phyloP scores from a whole-genome alignment of 2,888 invertebrate genomes.

The Phengaris alcon region DNA sequence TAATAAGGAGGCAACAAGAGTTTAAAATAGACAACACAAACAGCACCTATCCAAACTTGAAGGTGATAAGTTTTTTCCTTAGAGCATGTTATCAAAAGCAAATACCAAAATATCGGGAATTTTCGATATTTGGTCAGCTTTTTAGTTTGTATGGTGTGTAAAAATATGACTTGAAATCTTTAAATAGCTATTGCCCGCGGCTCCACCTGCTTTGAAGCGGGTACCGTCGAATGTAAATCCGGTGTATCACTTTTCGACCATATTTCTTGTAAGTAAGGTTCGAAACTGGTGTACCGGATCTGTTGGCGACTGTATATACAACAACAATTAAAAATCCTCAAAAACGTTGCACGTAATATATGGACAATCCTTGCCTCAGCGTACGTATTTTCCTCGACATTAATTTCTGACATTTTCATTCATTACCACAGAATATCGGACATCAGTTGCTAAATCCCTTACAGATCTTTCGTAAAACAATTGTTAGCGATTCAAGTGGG shows the following conservation, averaged over 20 bases:
- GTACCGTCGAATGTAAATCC: too few relatives aligned
- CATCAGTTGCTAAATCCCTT: slow-evolving; percentile 16
- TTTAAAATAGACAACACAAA: neutral
- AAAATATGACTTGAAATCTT: slow-evolving; percentile 7
- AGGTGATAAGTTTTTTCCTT: slow-evolving; percentile 3
- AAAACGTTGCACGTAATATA: too few relatives aligned
- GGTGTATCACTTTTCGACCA: too few relatives aligned
- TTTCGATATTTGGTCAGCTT: slow-evolving; percentile 22
- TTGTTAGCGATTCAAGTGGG: slow-evolving; percentile 15
- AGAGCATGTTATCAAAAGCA: slow-evolving; percentile 15
- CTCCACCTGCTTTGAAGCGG: too few relatives aligned
- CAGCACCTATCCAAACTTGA: slow-evolving; percentile 15
- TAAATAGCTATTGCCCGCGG: neutral
- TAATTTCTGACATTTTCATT: too few relatives aligned
- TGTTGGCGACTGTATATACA: too few relatives aligned
- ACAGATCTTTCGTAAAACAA: slow-evolving; percentile 19
- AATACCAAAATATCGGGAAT: slow-evolving; percentile 5
- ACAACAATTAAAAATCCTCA: too few relatives aligned
- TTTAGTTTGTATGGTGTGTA: neutral
- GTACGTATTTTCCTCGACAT: neutral
- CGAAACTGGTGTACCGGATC: too few relatives aligned
- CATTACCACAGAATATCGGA: neutral
- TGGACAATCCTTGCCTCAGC: too few relatives aligned
- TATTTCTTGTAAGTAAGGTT: too few relatives aligned
- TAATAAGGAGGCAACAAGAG: neutral